Percentiles rank a stretch among this genome's conserved stretches.
Conservation (phyloP, 2,797 vertebrate species). For the Squalus acanthias region DNA sequence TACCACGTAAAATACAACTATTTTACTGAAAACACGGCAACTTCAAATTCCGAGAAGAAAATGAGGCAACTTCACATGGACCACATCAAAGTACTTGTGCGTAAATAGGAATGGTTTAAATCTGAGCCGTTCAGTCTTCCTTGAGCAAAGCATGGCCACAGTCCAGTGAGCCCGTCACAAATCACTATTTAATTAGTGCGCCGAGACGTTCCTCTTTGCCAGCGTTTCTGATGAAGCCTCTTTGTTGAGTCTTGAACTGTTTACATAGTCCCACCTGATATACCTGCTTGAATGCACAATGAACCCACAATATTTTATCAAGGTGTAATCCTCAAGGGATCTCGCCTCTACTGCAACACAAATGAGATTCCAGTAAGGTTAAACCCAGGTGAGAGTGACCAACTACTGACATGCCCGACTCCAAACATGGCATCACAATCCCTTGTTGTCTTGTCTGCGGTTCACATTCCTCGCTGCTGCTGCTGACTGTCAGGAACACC, state of each 20-base stretch:
- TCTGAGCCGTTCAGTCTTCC: not conserved
- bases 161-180: not conserved
- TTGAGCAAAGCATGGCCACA: slow-evolving; percentile 2
- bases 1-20: not conserved
- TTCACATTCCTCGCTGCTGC: slow-evolving; percentile 20
- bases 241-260: slow-evolving; percentile 16
- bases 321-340: slow-evolving; percentile 5
- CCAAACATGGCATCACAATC: not conserved
- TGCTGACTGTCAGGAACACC: not conserved
- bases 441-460: not conserved
- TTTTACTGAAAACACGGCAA: not conserved
- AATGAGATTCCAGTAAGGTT: slow-evolving; percentile 15
- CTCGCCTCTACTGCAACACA: not conserved
- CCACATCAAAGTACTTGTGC: not conserved
- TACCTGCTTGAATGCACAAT: not conserved
- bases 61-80: not conserved
- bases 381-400: not conserved
- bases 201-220: not conserved
- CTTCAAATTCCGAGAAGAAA: not conserved
- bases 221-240: not conserved
- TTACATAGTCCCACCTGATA: slow-evolving; percentile 11
- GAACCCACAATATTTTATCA: slow-evolving; percentile 20
- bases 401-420: not conserved
- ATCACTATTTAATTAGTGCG: slow-evolving; percentile 3
- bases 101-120: not conserved